Conservation (phyloP, 2,797 vertebrate species). For the Falco cherrug region DNA sequence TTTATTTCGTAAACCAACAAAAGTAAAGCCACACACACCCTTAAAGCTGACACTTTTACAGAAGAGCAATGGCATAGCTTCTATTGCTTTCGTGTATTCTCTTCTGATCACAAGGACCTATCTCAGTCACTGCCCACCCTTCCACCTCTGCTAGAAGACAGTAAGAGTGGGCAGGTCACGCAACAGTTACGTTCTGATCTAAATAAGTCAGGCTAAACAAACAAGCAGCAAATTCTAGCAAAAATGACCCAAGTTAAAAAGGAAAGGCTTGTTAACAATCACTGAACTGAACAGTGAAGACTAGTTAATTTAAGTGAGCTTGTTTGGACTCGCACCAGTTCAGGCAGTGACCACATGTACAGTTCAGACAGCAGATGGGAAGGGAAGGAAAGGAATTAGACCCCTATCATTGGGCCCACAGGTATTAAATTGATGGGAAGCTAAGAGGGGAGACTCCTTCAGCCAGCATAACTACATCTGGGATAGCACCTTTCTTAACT, state of each 20-base stretch:
- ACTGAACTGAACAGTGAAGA: neutral
- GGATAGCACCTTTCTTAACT: neutral
- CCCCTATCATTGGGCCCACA: neutral
- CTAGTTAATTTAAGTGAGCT: neutral
- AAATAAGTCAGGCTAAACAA: neutral
- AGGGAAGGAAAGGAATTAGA: neutral
- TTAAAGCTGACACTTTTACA: neutral
- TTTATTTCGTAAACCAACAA: neutral
- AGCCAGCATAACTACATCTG: neutral
- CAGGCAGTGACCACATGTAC: neutral
- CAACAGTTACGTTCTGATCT: neutral
- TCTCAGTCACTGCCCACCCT: neutral
- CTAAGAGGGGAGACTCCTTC: neutral
- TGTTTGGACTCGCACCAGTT: neutral
- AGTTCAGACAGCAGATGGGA: neutral
- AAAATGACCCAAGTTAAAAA: neutral
- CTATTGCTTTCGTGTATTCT: neutral
- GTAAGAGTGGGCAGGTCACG: neutral
- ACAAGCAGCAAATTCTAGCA: neutral
- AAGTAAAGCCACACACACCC: neutral
- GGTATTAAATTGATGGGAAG: neutral
- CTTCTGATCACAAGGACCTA: neutral
- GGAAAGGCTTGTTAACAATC: neutral
- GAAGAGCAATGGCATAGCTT: neutral
- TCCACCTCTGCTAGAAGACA: neutral